Evolutionary conservation across 2,888 invertebrate genomes (phyloP).

Genomic region (Drosophila robusta): DNA sequence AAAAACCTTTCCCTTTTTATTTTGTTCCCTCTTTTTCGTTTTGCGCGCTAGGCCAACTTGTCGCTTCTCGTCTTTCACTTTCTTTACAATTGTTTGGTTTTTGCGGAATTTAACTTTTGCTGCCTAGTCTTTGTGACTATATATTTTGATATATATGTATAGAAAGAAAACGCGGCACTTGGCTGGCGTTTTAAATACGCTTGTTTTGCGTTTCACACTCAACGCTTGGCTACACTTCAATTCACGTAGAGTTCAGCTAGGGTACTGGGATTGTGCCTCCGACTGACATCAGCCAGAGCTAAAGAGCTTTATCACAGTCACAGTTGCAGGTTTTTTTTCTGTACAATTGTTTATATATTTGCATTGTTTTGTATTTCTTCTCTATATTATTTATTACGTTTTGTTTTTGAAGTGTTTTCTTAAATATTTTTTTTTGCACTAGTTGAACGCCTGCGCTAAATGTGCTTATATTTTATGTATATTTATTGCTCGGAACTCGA

Average conservation of each 20-base stretch:
- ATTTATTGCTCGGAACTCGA: conserved; percentile 47
- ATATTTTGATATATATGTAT: not conserved
- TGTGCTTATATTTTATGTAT: conserved; percentile 50
- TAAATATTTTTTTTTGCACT: conserved; percentile 39
- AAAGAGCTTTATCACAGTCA: conserved; percentile 17
- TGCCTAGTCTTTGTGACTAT: conserved; percentile 64
- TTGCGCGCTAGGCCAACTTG: conserved; percentile 17
- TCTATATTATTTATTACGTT: conserved; percentile 55
- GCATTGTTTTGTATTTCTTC: conserved; percentile 25
- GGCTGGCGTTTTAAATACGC: conserved; percentile 52
- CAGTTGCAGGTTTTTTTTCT: conserved; percentile 36
- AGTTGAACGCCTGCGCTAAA: conserved; percentile 62
- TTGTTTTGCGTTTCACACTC: conserved; percentile 70
- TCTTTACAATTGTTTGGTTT: conserved; percentile 65
- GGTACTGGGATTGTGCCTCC: conserved; percentile 14
- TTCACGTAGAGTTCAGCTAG: conserved; percentile 59
- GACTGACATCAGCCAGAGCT: conserved; percentile 69
- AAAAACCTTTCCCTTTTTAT: conserved; percentile 69
- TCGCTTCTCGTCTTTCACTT: conserved; percentile 70
- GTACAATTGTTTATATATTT: conserved; percentile 51
- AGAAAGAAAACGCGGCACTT: conserved; percentile 39
- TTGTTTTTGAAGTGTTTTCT: conserved; percentile 41
- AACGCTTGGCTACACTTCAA: conserved; percentile 74
- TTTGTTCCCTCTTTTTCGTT: conserved; percentile 43
- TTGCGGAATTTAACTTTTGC: conserved; percentile 48